A percentile compares a stretch with the other conserved stretches of the same genome.
Evolutionary conservation across 2,113 vertebrate species (phyloP).

Genomic region (Erythrolamprus reginae): DNA sequence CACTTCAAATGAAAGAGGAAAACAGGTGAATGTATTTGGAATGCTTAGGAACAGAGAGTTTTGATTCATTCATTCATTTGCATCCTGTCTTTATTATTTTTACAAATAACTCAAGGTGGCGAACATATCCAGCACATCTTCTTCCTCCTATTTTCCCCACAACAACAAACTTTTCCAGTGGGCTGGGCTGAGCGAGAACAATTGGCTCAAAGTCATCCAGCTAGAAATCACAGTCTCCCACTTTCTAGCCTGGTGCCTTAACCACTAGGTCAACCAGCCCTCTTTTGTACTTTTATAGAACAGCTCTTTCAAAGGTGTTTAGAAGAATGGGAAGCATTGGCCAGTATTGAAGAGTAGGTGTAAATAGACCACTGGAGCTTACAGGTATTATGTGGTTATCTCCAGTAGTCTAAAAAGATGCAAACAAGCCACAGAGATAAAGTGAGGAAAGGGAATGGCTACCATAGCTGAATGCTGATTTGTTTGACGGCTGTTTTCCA

Average conservation of each 20-base stretch:
- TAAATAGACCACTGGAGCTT: slow-evolving; percentile 53
- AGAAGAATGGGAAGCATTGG: slow-evolving; percentile 49
- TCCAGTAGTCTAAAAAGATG: background rate
- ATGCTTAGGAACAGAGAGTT: background rate
- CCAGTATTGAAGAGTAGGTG: slow-evolving; percentile 54
- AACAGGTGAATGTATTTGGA: background rate
- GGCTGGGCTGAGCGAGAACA: background rate
- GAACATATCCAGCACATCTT: background rate
- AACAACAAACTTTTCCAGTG: background rate
- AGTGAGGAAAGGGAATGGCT: background rate
- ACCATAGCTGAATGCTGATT: background rate
- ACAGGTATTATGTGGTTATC: slow-evolving; percentile 56
- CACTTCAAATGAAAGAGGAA: background rate
- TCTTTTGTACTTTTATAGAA: background rate
- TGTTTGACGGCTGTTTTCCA: background rate
- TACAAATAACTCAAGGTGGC: background rate
- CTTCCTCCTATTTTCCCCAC: background rate
- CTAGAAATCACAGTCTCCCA: background rate
- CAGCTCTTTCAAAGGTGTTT: background rate
- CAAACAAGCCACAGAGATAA: background rate
- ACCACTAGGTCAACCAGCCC: background rate
- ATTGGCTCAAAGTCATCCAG: background rate
- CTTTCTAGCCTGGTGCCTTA: background rate
- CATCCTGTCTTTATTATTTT: background rate
- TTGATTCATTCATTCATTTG: background rate